These are phyloP conservation scores for Labia minor DNA, from an alignment of 2,888 invertebrate genomes.

Conservation along the genomic window DNA sequence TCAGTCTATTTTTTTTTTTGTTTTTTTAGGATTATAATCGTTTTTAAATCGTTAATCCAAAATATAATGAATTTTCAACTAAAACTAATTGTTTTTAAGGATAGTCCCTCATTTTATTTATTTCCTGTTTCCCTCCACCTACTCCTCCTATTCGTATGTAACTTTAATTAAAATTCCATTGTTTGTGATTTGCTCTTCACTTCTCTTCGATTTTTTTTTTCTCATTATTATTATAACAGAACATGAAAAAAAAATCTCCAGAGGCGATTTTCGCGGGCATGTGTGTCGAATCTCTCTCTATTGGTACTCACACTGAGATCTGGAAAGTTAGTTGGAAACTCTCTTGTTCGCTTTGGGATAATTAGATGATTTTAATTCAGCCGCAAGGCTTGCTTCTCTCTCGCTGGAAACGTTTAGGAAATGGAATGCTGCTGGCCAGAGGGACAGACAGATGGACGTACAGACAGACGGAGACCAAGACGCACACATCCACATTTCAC, in stretches of 20 bases:
- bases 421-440: background rate
- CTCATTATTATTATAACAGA: background rate
- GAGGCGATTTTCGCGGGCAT: conserved; percentile 8
- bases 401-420: conserved; percentile 4
- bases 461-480: background rate
- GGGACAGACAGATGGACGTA: background rate
- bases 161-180: background rate
- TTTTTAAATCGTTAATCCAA: no score
- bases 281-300: conserved; percentile 13
- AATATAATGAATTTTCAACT: no score
- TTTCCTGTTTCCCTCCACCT: no score
- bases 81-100: no score
- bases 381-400: conserved; percentile 1
- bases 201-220: background rate
- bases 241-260: background rate
- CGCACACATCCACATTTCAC: background rate
- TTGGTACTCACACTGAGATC: background rate
- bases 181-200: conserved; percentile 1
- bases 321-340: conserved; percentile 7
- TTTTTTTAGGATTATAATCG: no score
- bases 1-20: no score
- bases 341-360: conserved; percentile 13
- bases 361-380: conserved; percentile 13
- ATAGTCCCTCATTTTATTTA: no score
- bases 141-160: no score